A percentile compares a stretch with the other conserved stretches of the same genome.
Evolutionary conservation across 2,797 vertebrate species (phyloP).

Genomic region (Sorex maritimensis): DNA sequence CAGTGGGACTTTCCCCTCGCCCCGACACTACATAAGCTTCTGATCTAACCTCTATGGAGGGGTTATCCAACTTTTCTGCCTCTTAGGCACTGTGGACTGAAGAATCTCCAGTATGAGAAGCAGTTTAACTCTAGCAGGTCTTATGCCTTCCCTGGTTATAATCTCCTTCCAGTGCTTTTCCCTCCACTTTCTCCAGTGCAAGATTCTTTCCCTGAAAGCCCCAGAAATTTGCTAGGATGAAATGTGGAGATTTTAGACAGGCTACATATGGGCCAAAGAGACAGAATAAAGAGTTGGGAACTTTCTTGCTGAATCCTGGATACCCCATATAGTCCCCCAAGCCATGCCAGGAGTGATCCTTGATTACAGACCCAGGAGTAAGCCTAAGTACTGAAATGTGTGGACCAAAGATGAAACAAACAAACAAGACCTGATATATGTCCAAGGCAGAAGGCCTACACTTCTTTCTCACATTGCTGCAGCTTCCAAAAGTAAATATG

Average conservation of each 20-base stretch:
- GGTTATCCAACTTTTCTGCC: background rate
- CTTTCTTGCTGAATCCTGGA: too few relatives aligned
- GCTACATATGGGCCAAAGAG: background rate
- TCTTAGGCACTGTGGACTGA: background rate
- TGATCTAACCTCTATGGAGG: background rate
- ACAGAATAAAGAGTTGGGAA: too few relatives aligned
- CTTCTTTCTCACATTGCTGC: slow-evolving; percentile 25
- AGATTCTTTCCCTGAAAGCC: background rate
- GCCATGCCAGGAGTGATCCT: too few relatives aligned
- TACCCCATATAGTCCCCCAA: too few relatives aligned
- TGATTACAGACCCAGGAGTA: too few relatives aligned
- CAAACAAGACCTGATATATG: too few relatives aligned
- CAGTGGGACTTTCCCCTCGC: background rate
- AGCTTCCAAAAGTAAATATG: slow-evolving; percentile 40
- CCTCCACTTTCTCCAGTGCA: background rate
- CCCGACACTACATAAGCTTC: background rate
- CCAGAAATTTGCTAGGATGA: background rate
- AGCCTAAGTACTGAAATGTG: too few relatives aligned
- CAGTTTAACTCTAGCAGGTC: background rate
- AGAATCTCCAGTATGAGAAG: background rate
- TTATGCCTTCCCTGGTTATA: background rate
- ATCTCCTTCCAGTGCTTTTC: background rate
- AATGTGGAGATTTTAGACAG: background rate
- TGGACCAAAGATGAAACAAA: too few relatives aligned
- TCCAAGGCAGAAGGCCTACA: background rate